A percentile compares a stretch with the other conserved stretches of the same genome.
phyloP scores from a whole-genome alignment of 2,797 vertebrate genomes.

The Agapornis canus region DNA sequence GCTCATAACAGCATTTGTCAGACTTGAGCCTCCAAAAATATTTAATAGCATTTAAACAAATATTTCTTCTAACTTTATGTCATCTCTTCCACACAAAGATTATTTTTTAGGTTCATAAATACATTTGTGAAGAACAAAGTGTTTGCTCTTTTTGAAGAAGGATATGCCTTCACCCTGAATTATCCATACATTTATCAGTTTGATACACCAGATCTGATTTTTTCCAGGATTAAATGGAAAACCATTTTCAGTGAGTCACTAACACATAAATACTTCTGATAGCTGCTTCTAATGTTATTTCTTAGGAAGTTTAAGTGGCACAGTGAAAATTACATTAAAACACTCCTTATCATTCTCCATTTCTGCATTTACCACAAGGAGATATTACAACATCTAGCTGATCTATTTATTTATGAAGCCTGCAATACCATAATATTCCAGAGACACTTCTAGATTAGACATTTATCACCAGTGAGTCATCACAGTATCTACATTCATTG shows the following conservation, averaged over 20 bases:
- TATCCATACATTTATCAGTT: not conserved
- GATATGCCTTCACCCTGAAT: not conserved
- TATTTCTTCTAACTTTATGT: not conserved
- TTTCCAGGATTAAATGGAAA: slow-evolving; percentile 7
- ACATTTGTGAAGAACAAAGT: not conserved
- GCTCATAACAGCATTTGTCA: not conserved
- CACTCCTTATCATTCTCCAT: fast-evolving
- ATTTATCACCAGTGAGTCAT: not conserved
- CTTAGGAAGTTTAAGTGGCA: not conserved
- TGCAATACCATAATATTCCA: not conserved
- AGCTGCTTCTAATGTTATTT: not conserved
- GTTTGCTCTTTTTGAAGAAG: not conserved
- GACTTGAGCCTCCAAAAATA: not conserved
- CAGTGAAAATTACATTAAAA: not conserved
- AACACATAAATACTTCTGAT: not conserved
- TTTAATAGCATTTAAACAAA: not conserved
- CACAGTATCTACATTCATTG: not conserved
- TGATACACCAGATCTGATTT: not conserved
- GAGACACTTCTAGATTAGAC: not conserved
- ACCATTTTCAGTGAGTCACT: not conserved
- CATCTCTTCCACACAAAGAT: not conserved
- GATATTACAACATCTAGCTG: not conserved
- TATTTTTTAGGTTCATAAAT: not conserved
- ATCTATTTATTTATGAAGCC: not conserved
- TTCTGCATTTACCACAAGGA: not conserved